phyloP scores from a whole-genome alignment of 2,888 invertebrate species.

The Nasonia oneida region DNA sequence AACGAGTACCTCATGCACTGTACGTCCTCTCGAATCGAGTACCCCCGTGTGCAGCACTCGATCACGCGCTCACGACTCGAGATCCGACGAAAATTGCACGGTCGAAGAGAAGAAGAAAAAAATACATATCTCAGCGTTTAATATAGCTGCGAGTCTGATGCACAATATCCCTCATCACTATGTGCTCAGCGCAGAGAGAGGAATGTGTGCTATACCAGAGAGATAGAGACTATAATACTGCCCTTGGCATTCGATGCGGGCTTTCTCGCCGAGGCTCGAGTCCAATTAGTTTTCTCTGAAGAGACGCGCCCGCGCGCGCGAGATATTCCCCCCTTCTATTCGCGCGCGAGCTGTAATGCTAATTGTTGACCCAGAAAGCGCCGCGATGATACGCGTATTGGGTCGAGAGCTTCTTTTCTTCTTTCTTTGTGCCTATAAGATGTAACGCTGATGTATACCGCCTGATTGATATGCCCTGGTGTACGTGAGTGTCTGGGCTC shows the following conservation, averaged over 20 bases:
- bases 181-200: neutral
- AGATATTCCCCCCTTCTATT: slow-evolving; percentile 30
- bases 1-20: neutral
- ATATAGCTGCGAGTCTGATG: neutral
- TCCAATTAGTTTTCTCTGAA: slow-evolving; percentile 4
- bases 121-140: neutral
- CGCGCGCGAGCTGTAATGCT: neutral
- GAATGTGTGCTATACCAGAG: neutral
- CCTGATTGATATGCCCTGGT: neutral
- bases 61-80: neutral
- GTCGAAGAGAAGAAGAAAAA: no score
- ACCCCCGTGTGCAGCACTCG: neutral
- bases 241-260: slow-evolving; percentile 23
- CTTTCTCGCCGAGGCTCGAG: neutral
- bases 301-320: slow-evolving; percentile 1
- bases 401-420: neutral
- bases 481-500: neutral
- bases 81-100: no score
- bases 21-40: neutral
- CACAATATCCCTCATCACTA: neutral
- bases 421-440: neutral
- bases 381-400: neutral
- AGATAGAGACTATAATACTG: neutral
- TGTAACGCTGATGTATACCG: neutral
- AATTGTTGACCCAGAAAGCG: slow-evolving; percentile 4